A percentile compares a stretch with the other conserved stretches of the same genome.
Conservation (phyloP, 2,113 vertebrate genomes). For the Acrocephalus kingi region DNA sequence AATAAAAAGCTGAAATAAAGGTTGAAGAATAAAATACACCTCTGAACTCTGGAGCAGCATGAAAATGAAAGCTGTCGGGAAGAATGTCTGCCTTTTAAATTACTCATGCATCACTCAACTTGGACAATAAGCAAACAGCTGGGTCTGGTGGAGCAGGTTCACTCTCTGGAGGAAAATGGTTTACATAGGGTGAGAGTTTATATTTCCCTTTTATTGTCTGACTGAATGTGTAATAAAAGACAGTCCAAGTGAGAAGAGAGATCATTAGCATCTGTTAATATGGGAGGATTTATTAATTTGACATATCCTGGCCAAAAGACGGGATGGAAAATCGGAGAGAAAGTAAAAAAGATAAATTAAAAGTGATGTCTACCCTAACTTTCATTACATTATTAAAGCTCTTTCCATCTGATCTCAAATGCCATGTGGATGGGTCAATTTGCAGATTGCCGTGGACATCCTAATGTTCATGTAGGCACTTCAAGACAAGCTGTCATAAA, state of each 20-base stretch:
- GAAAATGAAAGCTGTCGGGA: slow-evolving; percentile 4
- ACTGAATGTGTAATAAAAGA: slow-evolving; percentile 20
- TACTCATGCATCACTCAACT: not conserved
- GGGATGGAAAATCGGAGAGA: not conserved
- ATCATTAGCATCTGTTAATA: slow-evolving; percentile 47
- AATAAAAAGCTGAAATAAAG: slow-evolving; percentile 21
- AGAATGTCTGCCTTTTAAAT: slow-evolving; percentile 26
- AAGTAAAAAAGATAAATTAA: slow-evolving; percentile 21
- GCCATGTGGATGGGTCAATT: slow-evolving; percentile 64
- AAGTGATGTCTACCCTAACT: slow-evolving; percentile 44
- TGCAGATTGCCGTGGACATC: slow-evolving; percentile 67
- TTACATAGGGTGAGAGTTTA: not conserved
- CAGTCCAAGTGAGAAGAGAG: not conserved
- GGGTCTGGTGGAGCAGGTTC: not conserved
- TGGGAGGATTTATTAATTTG: slow-evolving; percentile 14
- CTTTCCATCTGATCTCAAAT: slow-evolving; percentile 53
- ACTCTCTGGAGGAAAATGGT: slow-evolving; percentile 13
- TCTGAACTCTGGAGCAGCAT: not conserved
- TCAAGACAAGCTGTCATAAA: slow-evolving; percentile 76
- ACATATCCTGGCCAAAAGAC: slow-evolving; percentile 6
- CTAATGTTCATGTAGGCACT: slow-evolving; percentile 63
- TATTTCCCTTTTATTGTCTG: slow-evolving; percentile 11
- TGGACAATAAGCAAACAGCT: slow-evolving; percentile 27
- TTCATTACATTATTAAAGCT: slow-evolving; percentile 53
- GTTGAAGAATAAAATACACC: not conserved